A percentile compares a stretch with the other conserved stretches of the same genome.
These are phyloP conservation scores for Phania funesta DNA, from an alignment of 2,888 invertebrate species.

Conservation along the genomic window DNA sequence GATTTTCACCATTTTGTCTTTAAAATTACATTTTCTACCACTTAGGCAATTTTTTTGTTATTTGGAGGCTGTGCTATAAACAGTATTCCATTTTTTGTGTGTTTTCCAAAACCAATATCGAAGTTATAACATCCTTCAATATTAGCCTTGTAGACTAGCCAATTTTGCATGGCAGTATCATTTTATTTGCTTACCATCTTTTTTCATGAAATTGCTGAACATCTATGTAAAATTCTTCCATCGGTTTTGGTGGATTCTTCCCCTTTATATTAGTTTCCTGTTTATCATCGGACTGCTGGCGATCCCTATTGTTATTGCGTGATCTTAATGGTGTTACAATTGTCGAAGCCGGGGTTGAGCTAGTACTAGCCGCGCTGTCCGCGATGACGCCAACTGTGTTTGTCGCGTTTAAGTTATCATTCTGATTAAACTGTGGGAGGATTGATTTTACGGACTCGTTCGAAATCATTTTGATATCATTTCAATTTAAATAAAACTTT, in stretches of 20 bases:
- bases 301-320: conserved; percentile 40
- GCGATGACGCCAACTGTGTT: conserved; percentile 60
- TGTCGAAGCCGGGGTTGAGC: neutral
- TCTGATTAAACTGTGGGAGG: conserved; percentile 54
- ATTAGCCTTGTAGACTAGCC: no score
- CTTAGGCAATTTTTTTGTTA: no score
- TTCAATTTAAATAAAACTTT: neutral
- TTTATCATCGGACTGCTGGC: conserved; percentile 38
- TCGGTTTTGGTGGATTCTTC: conserved; percentile 70
- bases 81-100: no score
- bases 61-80: no score
- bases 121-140: no score
- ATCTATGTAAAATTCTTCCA: conserved; percentile 82
- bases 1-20: no score
- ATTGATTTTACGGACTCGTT: conserved; percentile 71
- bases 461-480: conserved; percentile 68
- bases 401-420: conserved; percentile 59
- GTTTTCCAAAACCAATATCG: no score
- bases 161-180: neutral
- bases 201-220: conserved; percentile 94
- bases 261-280: conserved; percentile 62
- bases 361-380: conserved; percentile 11
- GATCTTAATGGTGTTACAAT: conserved; percentile 50
- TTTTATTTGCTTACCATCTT: conserved; percentile 87
- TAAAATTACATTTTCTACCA: no score